These are phyloP conservation scores for Sylvilagus bachmani DNA, from an alignment of 2,113 vertebrate species.

Conservation along the genomic window DNA sequence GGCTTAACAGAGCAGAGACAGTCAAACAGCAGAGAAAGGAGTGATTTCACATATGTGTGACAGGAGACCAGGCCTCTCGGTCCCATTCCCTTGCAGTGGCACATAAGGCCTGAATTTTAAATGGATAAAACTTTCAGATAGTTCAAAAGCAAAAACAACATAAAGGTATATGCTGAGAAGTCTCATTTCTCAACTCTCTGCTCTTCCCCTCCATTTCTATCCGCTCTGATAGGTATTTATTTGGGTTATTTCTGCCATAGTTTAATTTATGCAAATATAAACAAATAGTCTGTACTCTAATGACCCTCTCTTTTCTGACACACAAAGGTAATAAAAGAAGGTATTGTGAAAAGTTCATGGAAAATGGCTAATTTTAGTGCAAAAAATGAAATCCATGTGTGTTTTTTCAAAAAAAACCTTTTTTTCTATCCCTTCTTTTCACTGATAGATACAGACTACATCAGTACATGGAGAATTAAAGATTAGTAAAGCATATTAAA, in stretches of 20 bases:
- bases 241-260: neutral
- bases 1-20: neutral
- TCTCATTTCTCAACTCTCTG: neutral
- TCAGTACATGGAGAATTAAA: neutral
- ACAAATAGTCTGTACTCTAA: conserved; percentile 23
- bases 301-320: conserved; percentile 21
- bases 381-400: no score
- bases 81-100: neutral
- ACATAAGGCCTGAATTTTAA: conserved; percentile 34
- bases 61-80: neutral
- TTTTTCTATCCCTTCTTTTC: neutral
- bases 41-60: neutral
- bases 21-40: neutral
- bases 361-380: no score
- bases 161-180: neutral
- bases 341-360: no score
- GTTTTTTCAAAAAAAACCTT: no score
- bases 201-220: neutral
- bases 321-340: neutral
- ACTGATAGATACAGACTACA: conserved; percentile 13
- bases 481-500: neutral
- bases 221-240: neutral
- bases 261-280: conserved; percentile 43
- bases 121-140: neutral
- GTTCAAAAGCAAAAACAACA: conserved; percentile 18